Conservation (phyloP, 2,113 vertebrate genomes). For the Lophotis ruficrista region DNA sequence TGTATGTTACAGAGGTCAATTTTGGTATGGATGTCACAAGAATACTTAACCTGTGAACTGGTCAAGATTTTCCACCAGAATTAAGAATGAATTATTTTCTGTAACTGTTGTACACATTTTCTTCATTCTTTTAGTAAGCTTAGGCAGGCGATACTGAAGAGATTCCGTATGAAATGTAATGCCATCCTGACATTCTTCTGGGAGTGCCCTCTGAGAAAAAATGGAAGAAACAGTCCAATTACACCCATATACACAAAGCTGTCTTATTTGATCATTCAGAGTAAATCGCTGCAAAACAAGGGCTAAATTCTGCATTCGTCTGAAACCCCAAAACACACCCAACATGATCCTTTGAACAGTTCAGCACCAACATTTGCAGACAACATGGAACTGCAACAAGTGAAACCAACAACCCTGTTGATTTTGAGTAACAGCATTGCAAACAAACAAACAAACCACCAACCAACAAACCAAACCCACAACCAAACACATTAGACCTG, state of each 20-base stretch:
- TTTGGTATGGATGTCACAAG: not conserved
- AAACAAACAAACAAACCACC: not conserved
- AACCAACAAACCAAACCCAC: not conserved
- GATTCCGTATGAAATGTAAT: constrained; percentile 30
- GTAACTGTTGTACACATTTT: constrained; percentile 85
- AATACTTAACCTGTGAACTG: constrained; percentile 83
- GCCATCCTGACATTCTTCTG: not conserved
- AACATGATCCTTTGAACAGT: not conserved
- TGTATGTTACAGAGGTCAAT: not conserved
- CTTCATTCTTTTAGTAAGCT: constrained; percentile 87
- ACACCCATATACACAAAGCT: not conserved
- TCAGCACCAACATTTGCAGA: not conserved
- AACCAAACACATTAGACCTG: not conserved
- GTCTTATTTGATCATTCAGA: not conserved
- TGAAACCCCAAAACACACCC: not conserved
- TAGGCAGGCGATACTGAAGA: constrained; percentile 85
- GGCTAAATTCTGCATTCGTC: not conserved
- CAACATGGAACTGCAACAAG: not conserved
- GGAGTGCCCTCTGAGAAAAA: constrained; percentile 20
- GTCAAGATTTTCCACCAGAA: constrained; percentile 87
- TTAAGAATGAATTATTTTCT: constrained; percentile 79
- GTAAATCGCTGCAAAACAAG: not conserved
- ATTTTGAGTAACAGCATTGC: not conserved
- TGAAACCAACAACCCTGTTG: not conserved
- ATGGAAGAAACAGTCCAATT: not conserved